A percentile compares a stretch with the other conserved stretches of the same genome.
Evolutionary conservation across 2,888 invertebrate genomes (phyloP).

Genomic region (Cephonodes hylas): DNA sequence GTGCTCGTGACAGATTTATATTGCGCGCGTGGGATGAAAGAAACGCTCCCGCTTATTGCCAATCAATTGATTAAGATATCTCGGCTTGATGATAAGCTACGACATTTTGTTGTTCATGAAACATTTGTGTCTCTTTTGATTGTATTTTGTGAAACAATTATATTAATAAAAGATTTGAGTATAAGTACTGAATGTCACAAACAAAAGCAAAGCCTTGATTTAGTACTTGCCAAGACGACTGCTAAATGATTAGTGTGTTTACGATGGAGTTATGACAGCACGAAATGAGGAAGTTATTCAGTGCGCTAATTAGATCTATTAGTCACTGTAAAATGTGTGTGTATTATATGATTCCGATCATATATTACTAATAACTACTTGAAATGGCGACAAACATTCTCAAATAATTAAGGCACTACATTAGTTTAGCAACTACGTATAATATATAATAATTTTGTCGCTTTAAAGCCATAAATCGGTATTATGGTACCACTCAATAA

Average conservation of each 20-base stretch:
- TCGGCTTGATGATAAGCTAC: neutral
- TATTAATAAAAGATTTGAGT: neutral
- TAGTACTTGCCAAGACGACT: neutral
- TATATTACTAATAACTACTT: neutral
- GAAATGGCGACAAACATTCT: neutral
- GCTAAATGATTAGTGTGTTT: neutral
- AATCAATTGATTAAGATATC: slow-evolving; percentile 30
- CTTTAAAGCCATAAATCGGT: neutral
- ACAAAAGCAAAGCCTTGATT: neutral
- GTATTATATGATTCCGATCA: neutral
- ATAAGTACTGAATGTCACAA: neutral
- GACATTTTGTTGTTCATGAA: neutral
- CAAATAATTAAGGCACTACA: neutral
- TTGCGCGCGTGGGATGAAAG: slow-evolving; percentile 25
- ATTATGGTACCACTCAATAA: neutral
- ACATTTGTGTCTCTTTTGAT: neutral
- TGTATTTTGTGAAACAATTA: neutral
- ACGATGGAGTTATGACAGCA: neutral
- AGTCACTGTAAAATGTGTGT: neutral
- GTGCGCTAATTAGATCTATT: neutral
- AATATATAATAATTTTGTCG: neutral
- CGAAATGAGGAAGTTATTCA: neutral
- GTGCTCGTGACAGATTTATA: slow-evolving; percentile 58
- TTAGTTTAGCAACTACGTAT: neutral
- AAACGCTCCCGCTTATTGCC: slow-evolving; percentile 28